Evolutionary conservation across 2,113 vertebrate genomes (phyloP), one percentile per base, ranked within the genome.

Genomic region (Erpornis zantholeuca): DNA sequence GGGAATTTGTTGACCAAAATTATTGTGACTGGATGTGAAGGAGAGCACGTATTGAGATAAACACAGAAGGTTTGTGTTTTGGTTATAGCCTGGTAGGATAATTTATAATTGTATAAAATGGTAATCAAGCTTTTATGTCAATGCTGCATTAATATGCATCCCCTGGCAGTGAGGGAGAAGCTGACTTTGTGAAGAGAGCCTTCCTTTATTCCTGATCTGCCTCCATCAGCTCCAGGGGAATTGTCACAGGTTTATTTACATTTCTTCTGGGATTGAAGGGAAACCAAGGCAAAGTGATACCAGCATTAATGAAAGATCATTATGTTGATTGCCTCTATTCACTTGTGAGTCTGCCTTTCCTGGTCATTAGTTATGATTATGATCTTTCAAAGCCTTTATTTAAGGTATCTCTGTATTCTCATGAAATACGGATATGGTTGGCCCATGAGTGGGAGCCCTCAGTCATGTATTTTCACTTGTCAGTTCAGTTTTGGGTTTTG

Each of bases 161-260:
- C 66, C 29, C 56, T 92, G 65, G 23, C 86, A 70, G 64, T n/a
- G 47, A 64, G 79, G 52, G 77, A 89, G 59, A 77, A 60, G 54
- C 38, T 91, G 73, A 79, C 56, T 84, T 78, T 68, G 50, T 3
- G 20, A 60, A 82, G 31, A 0, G 2, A 78, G 52, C 1, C 2
- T 47, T 84, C 16, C 36, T 94, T 89, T 60, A 49, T 83, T 90
- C 66, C 75, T 66, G 45, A 7, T 85, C 31, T 88, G 63, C 40
- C 61, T 91, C 49, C 3, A 2, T 49, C 33, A 23, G 82, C 56
- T 87, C 9, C 7, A 50, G 80, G 77, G 76, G n/a, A 88, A 60
- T 90, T 86, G 52, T 87, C 72, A 73, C 31, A 45, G 42, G n/a
- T 90, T 90, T 87, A 92, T 96, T 95, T 92, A 52, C 75, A 63